phyloP scores from a whole-genome alignment of 2,113 vertebrate genomes.

The Entomyzon cyanotis region DNA sequence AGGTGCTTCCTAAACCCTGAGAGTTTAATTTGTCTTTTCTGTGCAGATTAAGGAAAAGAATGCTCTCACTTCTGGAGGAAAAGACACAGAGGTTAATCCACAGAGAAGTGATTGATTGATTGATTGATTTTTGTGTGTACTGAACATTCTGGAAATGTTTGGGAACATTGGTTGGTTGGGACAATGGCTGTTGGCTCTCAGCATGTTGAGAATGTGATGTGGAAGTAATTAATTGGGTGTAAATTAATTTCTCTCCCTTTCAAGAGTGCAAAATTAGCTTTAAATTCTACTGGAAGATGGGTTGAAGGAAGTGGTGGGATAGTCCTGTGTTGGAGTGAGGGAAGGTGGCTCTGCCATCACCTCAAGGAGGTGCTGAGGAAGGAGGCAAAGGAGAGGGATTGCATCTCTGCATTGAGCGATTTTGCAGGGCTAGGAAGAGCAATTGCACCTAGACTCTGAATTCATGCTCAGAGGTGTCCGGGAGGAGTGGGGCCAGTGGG shows the following conservation, averaged over 20 bases:
- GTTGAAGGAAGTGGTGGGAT: not conserved
- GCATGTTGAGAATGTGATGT: not conserved
- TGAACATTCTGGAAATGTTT: conserved; percentile 42
- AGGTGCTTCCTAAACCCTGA: not conserved
- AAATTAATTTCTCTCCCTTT: not conserved
- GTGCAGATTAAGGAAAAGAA: not conserved
- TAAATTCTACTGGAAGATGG: not conserved
- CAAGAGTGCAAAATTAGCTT: not conserved
- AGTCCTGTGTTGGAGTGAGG: accelerated
- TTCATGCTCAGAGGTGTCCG: not conserved
- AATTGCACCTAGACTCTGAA: not conserved
- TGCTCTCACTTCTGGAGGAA: not conserved
- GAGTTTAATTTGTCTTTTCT: not conserved
- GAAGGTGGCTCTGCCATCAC: not conserved
- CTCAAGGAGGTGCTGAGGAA: accelerated
- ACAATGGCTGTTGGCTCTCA: not conserved
- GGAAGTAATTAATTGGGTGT: not conserved
- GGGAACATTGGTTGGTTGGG: not conserved
- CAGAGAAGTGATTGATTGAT: not conserved
- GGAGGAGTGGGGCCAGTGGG: not conserved
- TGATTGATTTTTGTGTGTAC: conserved; percentile 39
- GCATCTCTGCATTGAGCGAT: not conserved
- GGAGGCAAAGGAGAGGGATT: not conserved
- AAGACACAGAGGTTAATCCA: not conserved
- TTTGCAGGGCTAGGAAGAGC: not conserved